Base-by-base conservation (phyloP, 2,113 vertebrate species). In the Hepsetus odoe region DNA sequence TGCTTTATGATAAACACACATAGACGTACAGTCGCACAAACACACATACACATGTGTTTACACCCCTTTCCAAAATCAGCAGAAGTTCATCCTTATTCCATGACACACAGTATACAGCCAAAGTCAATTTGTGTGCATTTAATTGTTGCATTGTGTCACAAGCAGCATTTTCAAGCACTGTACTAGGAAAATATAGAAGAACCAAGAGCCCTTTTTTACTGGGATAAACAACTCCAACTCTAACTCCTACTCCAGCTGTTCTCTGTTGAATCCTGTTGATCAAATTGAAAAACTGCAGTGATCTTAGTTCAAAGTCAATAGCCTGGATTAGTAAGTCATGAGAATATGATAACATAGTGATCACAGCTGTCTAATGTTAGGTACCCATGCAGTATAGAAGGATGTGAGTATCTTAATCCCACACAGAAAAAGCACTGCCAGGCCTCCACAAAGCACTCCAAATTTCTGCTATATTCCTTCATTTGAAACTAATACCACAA, bases 1-100 rank as follows among this genome's bases (percentile, higher is more conserved):
- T 51, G 79, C 76, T 86, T 78, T 80, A 82, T 84, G 83, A 84
- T 82, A 82, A 80, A 86, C 74, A 53, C 77, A 24, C 42, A 44
- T 24, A 58, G 46, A 72, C 51, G 79, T 40, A 74, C 68, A 40
- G 71, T 75, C 42, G 49, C 59, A 56, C 55, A 66, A 22, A 65
- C 71, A 82, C 62, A 55, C 65, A 9, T 33, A 38, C 24, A 24
- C 30, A 7, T 44, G 28, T 82, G 30, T 64, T 83, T 81, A 83
- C 68, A 72, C 74, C 55, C 46, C 77, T 55, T 56, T 59, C 75
- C 65, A 64, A 79, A 62, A 55, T 33, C 66, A 74, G 10, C 12
- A 30, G 40, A 26, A 59, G 24, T 64, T 5, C 61, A 64, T 35
- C 26, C 65, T 55, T 76, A 72, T 81, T 74, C 61, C 53, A 79